phyloP scores from a whole-genome alignment of 2,797 vertebrate genomes.

The Sphaeramia orbicularis region DNA sequence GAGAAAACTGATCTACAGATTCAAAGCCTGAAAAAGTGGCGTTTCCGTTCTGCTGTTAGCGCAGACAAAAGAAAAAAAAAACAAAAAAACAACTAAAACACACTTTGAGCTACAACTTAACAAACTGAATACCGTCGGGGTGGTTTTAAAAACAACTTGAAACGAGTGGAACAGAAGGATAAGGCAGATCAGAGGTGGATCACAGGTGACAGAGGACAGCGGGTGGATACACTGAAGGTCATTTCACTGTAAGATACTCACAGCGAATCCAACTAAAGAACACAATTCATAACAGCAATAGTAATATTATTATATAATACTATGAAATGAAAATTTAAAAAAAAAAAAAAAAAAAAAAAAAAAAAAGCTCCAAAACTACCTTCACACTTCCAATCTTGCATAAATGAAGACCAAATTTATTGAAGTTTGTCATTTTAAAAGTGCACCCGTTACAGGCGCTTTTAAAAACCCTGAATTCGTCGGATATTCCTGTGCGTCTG shows the following conservation, averaged over 20 bases:
- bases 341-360: slow-evolving; percentile 27
- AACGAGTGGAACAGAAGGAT: slow-evolving; percentile 14
- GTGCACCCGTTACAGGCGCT: slow-evolving; percentile 42
- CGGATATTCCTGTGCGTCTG: slow-evolving; percentile 69
- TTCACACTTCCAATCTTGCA: slow-evolving; percentile 69
- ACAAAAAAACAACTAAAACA: slow-evolving; percentile 38
- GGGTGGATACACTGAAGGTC: slow-evolving; percentile 50
- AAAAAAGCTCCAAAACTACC: slow-evolving; percentile 61
- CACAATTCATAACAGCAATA: slow-evolving; percentile 63
- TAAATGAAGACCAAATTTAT: slow-evolving; percentile 68
- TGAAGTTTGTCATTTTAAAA: slow-evolving; percentile 67
- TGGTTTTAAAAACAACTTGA: slow-evolving; percentile 38
- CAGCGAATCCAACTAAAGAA: slow-evolving; percentile 69
- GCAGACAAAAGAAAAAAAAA: slow-evolving; percentile 45
- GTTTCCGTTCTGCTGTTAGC: slow-evolving; percentile 38
- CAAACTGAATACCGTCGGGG: slow-evolving; percentile 4
- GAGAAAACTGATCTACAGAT: neutral
- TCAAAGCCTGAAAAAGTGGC: neutral
- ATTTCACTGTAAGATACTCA: slow-evolving; percentile 69
- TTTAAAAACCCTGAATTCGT: slow-evolving; percentile 81
- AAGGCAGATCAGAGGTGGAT: slow-evolving; percentile 44
- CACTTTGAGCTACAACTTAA: slow-evolving; percentile 27
- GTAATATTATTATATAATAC: slow-evolving; percentile 63
- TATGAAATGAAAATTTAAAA: slow-evolving; percentile 55
- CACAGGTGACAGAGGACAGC: slow-evolving; percentile 48